A percentile compares a stretch with the other conserved stretches of the same genome.
These are phyloP conservation scores for Lasioglossum vierecki DNA, from an alignment of 2,888 invertebrate genomes.

Conservation along the genomic window DNA sequence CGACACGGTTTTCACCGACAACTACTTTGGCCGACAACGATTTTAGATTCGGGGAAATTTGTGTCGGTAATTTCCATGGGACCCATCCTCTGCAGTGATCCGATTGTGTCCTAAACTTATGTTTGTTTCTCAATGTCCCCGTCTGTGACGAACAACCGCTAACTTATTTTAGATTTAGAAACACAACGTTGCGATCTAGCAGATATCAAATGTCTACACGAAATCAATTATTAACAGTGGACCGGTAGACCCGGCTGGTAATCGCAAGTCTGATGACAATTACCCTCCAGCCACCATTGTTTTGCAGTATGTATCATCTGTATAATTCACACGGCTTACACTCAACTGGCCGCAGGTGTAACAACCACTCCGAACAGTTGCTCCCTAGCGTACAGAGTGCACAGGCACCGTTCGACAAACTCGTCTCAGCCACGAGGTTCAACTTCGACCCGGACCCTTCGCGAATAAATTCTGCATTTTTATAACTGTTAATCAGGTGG, in stretches of 20 bases:
- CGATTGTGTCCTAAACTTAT: no score
- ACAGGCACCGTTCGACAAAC: neutral
- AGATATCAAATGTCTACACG: neutral
- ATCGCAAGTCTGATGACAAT: slow-evolving; percentile 1
- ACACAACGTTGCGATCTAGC: no score
- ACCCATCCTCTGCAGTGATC: no score
- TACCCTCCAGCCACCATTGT: neutral
- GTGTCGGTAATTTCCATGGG: no score
- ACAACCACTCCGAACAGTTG: neutral
- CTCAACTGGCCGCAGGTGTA: neutral
- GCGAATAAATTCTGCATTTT: slow-evolving; percentile 4
- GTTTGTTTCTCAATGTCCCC: no score
- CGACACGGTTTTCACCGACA: no score
- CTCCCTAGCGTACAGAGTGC: neutral
- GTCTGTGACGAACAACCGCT: no score
- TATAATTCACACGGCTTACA: neutral
- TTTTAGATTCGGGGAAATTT: no score
- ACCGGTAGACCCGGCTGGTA: neutral
- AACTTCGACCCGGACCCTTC: neutral
- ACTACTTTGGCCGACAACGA: no score
- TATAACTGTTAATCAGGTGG: slow-evolving; percentile 5
- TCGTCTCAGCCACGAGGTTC: neutral
- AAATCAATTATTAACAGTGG: neutral
- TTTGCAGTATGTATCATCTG: neutral
- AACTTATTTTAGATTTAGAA: no score